Conservation (phyloP, 2,113 vertebrate species). For the Ptychochromis oligacanthus region DNA sequence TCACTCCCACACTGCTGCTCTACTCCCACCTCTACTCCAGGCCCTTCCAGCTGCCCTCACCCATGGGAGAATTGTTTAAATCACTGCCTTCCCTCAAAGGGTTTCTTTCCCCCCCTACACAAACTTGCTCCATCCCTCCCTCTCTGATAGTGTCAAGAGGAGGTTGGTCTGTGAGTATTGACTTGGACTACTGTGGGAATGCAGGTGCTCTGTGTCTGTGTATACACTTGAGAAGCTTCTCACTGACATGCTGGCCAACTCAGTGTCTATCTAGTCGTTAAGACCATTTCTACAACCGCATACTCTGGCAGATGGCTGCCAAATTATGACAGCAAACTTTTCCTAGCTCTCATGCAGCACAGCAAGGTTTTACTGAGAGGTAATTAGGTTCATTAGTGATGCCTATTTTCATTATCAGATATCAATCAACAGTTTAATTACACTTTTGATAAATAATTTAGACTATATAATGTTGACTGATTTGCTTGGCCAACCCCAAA, state of each 20-base stretch:
- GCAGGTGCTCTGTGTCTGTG: slow-evolving; percentile 52
- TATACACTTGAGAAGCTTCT: slow-evolving; percentile 14
- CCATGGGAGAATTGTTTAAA: slow-evolving; percentile 50
- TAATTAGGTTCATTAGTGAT: slow-evolving; percentile 15
- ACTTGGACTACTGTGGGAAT: slow-evolving; percentile 71
- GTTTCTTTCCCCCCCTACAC: slow-evolving; percentile 11
- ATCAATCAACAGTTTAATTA: neutral
- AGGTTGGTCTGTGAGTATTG: slow-evolving; percentile 46
- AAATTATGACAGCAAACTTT: slow-evolving; percentile 47
- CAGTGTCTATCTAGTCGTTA: slow-evolving; percentile 39
- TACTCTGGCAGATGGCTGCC: slow-evolving; percentile 35
- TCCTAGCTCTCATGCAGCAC: slow-evolving; percentile 25
- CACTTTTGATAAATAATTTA: neutral
- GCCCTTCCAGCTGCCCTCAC: slow-evolving; percentile 40
- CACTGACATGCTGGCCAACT: neutral
- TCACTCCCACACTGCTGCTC: slow-evolving; percentile 17
- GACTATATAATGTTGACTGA: neutral
- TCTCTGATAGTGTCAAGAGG: slow-evolving; percentile 42
- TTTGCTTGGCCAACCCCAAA: neutral
- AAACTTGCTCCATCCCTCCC: slow-evolving; percentile 21
- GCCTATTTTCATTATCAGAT: neutral
- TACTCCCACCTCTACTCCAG: slow-evolving; percentile 43
- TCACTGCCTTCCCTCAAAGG: slow-evolving; percentile 44
- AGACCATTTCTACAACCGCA: slow-evolving; percentile 24
- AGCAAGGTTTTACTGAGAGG: neutral